Evolutionary conservation across 2,888 invertebrate genomes (phyloP).

Genomic region (Drosophila cognata): DNA sequence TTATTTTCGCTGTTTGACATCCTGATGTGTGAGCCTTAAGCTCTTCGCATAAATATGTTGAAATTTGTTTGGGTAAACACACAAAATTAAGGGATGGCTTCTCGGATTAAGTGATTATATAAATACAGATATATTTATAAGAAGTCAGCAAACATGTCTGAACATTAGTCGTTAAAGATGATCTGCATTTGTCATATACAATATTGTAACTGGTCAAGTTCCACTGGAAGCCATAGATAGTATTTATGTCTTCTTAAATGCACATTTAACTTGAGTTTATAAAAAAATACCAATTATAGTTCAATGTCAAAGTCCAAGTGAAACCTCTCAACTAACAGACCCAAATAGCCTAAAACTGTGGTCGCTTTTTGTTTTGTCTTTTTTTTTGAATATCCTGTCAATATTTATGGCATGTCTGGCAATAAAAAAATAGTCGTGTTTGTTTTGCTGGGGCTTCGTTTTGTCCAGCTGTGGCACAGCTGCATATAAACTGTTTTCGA

Average conservation of each 20-base stretch:
- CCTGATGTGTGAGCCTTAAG: slow-evolving; percentile 1
- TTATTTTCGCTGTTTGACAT: slow-evolving; percentile 1
- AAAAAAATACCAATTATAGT: slow-evolving; percentile 15
- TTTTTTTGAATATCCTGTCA: neutral
- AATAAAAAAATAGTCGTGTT: slow-evolving; percentile 4
- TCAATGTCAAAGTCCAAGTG: slow-evolving; percentile 11
- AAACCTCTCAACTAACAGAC: slow-evolving; percentile 25
- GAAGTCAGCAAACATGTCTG: neutral
- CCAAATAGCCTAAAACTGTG: slow-evolving; percentile 11
- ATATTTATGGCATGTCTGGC: slow-evolving; percentile 32
- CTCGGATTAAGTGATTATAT: neutral
- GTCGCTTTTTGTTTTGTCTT: slow-evolving; percentile 2
- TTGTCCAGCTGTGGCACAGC: slow-evolving; percentile 9
- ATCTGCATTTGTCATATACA: neutral
- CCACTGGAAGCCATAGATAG: slow-evolving; percentile 1
- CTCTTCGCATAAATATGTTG: neutral
- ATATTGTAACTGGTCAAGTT: too few species aligned
- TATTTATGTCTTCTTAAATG: neutral
- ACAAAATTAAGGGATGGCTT: neutral
- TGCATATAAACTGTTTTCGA: slow-evolving; percentile 21
- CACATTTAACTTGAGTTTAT: neutral
- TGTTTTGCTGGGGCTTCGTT: slow-evolving; percentile 14
- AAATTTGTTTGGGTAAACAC: neutral
- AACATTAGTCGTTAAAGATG: neutral
- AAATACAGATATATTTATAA: neutral